These are phyloP conservation scores for Ctenochaetus hawaiiensis DNA, from an alignment of 2,797 vertebrate species.

Conservation along the genomic window DNA sequence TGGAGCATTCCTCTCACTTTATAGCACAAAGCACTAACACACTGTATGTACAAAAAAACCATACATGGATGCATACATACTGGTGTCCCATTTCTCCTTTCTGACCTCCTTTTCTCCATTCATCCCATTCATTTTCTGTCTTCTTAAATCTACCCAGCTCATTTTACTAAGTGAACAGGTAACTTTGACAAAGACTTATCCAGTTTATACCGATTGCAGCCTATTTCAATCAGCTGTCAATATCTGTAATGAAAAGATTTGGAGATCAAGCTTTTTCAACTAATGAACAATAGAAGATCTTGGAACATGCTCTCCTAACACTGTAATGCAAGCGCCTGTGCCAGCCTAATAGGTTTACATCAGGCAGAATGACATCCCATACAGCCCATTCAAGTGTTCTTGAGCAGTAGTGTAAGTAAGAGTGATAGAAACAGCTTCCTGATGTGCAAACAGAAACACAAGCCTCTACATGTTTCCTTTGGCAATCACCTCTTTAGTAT, in stretches of 20 bases:
- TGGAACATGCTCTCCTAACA: not conserved
- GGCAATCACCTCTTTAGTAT: constrained; percentile 22
- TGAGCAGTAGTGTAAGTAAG: constrained; percentile 20
- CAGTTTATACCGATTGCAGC: not conserved
- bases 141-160: constrained; percentile 17
- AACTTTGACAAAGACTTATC: not conserved
- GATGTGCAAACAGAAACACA: constrained; percentile 50
- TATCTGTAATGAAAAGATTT: constrained; percentile 2
- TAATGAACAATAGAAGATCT: not conserved
- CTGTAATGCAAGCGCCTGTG: not conserved
- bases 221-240: constrained; percentile 17
- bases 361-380: constrained; percentile 24
- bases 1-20: constrained; percentile 64
- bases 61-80: constrained; percentile 26
- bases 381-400: constrained; percentile 13
- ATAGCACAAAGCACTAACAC: constrained; percentile 41
- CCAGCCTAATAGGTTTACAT: constrained; percentile 14
- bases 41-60: constrained; percentile 56
- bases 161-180: constrained; percentile 9
- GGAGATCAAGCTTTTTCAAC: not conserved
- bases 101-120: constrained; percentile 36
- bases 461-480: constrained; percentile 62
- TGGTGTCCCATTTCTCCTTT: constrained; percentile 58
- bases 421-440: constrained; percentile 25
- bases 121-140: constrained; percentile 22